phyloP scores from a whole-genome alignment of 2,888 invertebrate genomes.

The Acleris sparsana region DNA sequence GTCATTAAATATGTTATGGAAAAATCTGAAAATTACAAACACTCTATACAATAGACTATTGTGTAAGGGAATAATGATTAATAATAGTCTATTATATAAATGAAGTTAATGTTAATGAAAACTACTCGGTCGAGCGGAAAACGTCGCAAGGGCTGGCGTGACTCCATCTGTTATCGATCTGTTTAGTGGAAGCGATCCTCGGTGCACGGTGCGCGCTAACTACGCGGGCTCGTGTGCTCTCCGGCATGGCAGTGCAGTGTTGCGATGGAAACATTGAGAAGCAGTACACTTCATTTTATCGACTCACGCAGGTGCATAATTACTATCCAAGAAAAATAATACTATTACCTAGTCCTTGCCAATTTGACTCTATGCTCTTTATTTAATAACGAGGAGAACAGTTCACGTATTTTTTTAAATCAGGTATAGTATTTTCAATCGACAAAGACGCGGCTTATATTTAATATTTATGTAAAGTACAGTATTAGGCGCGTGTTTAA shows the following conservation, averaged over 20 bases:
- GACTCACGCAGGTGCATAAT: no score
- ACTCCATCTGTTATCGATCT: constrained; percentile 64
- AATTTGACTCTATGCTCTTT: no score
- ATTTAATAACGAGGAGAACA: no score
- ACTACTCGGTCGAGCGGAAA: constrained; percentile 63
- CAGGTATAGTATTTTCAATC: no score
- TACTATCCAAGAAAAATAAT: no score
- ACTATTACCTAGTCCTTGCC: no score
- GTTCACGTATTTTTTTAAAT: no score
- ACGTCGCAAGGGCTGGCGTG: constrained; percentile 67
- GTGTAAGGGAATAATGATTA: constrained; percentile 22
- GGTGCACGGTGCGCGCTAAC: constrained; percentile 9
- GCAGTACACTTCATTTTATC: no score
- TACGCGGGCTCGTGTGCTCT: constrained; percentile 5
- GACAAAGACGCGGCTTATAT: no score
- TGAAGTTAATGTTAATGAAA: constrained; percentile 54
- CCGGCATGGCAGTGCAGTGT: not conserved
- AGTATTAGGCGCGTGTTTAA: no score
- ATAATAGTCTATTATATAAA: constrained; percentile 59
- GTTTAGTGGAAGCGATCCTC: constrained; percentile 76
- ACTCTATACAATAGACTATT: constrained; percentile 60
- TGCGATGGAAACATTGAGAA: not conserved
- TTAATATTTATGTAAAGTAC: no score
- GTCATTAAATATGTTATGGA: constrained; percentile 68
- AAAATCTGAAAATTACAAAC: constrained; percentile 62